Evolutionary conservation across 2,888 invertebrate species (phyloP).

Genomic region (Ophion obscuratus): DNA sequence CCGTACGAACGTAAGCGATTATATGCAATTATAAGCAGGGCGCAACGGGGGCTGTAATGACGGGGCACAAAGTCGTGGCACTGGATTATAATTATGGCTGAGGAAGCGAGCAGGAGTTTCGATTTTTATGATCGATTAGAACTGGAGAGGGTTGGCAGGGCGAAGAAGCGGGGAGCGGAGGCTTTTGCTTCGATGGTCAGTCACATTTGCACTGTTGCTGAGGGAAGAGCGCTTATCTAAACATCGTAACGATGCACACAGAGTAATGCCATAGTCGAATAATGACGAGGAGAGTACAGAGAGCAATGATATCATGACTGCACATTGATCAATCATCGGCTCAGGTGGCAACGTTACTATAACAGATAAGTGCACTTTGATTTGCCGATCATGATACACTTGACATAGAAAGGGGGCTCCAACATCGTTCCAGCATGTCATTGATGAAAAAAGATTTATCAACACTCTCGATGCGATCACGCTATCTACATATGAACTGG

Average conservation of each 20-base stretch:
- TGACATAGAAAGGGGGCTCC: neutral
- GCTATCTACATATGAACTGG: neutral
- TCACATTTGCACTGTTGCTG: neutral
- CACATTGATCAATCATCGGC: neutral
- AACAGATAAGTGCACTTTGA: neutral
- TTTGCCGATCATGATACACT: neutral
- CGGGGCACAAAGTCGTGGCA: neutral
- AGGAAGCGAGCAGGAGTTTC: neutral
- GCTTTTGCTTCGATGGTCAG: neutral
- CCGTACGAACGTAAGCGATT: neutral
- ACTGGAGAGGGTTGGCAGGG: neutral
- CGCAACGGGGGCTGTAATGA: neutral
- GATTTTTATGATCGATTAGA: neutral
- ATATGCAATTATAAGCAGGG: conserved; percentile 16
- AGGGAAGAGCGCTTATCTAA: neutral
- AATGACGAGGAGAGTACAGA: neutral
- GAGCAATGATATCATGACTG: neutral
- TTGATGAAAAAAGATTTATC: neutral
- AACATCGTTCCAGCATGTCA: neutral
- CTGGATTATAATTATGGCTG: neutral
- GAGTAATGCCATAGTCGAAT: neutral
- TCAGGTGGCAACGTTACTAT: neutral
- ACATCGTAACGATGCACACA: neutral
- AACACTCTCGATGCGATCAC: neutral
- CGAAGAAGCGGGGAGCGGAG: neutral